Conservation (phyloP, 2,113 vertebrate genomes). For the Phasianus colchicus region DNA sequence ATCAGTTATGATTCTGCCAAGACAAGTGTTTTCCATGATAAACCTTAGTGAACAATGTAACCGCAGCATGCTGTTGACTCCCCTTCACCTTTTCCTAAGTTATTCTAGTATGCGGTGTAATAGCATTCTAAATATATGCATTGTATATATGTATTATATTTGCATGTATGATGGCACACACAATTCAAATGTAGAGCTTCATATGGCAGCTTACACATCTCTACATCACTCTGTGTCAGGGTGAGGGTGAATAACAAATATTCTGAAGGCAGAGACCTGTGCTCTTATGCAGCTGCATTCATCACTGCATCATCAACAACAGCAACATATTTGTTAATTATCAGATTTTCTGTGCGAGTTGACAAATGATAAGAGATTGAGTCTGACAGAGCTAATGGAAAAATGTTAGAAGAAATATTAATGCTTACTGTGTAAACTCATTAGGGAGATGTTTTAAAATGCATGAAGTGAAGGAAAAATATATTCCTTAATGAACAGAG, state of each 20-base stretch:
- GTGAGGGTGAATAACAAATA: not conserved
- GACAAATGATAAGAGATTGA: not conserved
- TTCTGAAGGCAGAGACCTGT: not conserved
- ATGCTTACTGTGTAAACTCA: not conserved
- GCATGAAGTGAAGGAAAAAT: not conserved
- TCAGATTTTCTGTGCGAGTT: not conserved
- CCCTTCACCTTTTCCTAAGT: not conserved
- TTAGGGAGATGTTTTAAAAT: conserved; percentile 39
- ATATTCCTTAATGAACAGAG: not conserved
- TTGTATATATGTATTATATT: not conserved
- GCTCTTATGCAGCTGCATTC: not conserved
- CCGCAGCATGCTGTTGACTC: not conserved
- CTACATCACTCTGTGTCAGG: rapidly evolving
- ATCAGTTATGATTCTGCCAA: not conserved
- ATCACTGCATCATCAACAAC: not conserved
- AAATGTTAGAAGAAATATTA: conserved; percentile 29
- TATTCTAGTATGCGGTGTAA: not conserved
- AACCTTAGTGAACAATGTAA: not conserved
- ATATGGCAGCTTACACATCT: rapidly evolving
- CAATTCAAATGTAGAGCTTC: not conserved
- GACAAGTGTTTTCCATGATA: not conserved
- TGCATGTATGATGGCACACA: not conserved
- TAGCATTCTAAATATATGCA: not conserved
- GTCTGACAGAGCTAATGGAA: conserved; percentile 40
- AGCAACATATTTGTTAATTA: not conserved